Evolutionary conservation across 1,140 invertebrate genomes (phyloP).

Genomic region (Tachypleus tridentatus): DNA sequence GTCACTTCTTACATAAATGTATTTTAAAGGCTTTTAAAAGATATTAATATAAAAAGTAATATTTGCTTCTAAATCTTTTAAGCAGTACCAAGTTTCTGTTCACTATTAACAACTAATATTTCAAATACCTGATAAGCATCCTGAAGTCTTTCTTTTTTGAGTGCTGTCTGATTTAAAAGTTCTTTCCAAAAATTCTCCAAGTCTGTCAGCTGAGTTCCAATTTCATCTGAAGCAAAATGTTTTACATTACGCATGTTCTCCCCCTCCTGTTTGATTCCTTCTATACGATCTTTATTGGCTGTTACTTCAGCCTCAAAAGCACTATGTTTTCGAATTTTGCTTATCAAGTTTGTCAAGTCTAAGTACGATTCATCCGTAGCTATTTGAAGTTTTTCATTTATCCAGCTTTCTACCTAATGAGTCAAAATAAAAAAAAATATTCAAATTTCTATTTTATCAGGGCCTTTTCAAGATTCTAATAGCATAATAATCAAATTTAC

Average conservation of each 20-base stretch:
- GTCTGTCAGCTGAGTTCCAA: constrained; percentile 64
- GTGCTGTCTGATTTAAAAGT: constrained; percentile 53
- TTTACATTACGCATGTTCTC: constrained; percentile 66
- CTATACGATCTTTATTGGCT: constrained; percentile 78
- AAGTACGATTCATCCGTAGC: constrained; percentile 84
- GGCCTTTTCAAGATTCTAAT: too few relatives aligned
- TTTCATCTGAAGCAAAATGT: constrained; percentile 81
- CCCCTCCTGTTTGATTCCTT: constrained; percentile 68
- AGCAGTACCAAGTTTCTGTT: too few relatives aligned
- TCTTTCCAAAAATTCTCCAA: constrained; percentile 72
- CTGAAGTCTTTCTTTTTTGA: constrained; percentile 76
- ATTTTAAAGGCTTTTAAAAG: too few relatives aligned
- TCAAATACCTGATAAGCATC: constrained; percentile 62
- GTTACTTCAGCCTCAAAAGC: constrained; percentile 89
- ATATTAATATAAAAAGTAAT: too few relatives aligned
- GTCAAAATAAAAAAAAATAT: neutral
- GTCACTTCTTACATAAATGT: too few relatives aligned
- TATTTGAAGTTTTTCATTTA: constrained; percentile 83
- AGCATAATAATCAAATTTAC: too few relatives aligned
- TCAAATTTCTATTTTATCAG: too few relatives aligned
- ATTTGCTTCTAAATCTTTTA: too few relatives aligned
- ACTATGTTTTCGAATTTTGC: constrained; percentile 92
- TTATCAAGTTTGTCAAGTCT: constrained; percentile 83
- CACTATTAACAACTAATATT: neutral
- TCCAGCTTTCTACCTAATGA: constrained; percentile 60